Evolutionary conservation across 1,140 invertebrate species (phyloP).

Genomic region (Hylyphantes graminicola): DNA sequence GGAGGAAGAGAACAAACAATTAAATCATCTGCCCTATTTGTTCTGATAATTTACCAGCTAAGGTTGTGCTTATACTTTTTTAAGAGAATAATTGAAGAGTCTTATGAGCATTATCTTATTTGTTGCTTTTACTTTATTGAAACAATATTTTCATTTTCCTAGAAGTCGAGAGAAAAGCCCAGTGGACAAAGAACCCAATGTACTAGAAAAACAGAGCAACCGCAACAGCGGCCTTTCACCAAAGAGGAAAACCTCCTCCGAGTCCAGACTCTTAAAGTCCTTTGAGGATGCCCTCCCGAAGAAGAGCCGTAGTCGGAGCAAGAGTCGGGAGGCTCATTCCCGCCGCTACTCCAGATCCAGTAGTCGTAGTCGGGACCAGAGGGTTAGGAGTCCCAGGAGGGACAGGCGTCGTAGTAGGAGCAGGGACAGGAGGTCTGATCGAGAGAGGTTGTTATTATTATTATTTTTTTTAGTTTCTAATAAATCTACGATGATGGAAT

Average conservation of each 20-base stretch:
- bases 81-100: too few relatives aligned
- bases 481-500: too few relatives aligned
- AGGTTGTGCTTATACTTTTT: too few relatives aligned
- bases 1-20: too few relatives aligned
- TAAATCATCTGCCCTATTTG: too few relatives aligned
- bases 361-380: constrained; percentile 35
- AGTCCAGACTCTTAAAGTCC: background rate
- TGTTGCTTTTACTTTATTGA: too few relatives aligned
- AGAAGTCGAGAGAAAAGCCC: constrained; percentile 15
- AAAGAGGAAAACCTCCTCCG: background rate
- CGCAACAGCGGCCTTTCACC: background rate
- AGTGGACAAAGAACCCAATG: too few relatives aligned
- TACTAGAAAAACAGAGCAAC: too few relatives aligned
- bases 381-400: constrained; percentile 19
- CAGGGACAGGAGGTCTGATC: constrained; percentile 34
- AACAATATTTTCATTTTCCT: background rate
- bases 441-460: constrained; percentile 10
- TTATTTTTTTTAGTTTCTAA: background rate
- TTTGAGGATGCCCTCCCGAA: background rate
- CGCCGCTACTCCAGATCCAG: constrained; percentile 10
- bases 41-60: too few relatives aligned
- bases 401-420: constrained; percentile 48
- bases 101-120: too few relatives aligned
- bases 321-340: constrained; percentile 11
- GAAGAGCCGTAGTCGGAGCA: constrained; percentile 32